These are phyloP conservation scores for Orchestia grillus DNA, from an alignment of 1,140 invertebrate species.

Conservation along the genomic window DNA sequence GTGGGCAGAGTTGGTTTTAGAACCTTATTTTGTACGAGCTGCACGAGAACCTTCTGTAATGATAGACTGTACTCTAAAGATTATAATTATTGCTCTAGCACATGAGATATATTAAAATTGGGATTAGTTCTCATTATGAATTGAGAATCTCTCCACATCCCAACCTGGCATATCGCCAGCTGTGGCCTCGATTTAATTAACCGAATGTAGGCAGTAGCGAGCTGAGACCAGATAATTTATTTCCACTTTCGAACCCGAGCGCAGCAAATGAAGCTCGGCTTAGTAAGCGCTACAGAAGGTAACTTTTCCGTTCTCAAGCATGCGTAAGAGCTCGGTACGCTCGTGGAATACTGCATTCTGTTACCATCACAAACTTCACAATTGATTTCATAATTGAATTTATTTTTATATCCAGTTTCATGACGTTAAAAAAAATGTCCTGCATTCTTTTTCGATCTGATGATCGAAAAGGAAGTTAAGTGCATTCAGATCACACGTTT, in stretches of 20 bases:
- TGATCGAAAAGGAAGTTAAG: no score
- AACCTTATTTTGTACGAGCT: background rate
- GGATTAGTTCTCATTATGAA: background rate
- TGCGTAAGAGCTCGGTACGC: no score
- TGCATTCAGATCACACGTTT: no score
- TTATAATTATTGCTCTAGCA: background rate
- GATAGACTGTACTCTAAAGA: background rate
- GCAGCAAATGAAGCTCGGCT: background rate
- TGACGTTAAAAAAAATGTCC: no score
- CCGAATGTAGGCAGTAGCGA: background rate
- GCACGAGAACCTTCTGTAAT: background rate
- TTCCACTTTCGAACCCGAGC: background rate
- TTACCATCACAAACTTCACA: no score
- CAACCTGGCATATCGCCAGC: background rate
- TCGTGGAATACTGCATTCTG: no score
- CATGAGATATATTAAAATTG: background rate
- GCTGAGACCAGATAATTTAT: background rate
- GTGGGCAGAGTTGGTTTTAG: no score
- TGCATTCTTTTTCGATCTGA: no score
- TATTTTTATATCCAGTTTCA: no score
- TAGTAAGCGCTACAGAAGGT: background rate
- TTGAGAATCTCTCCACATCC: background rate
- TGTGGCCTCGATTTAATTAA: background rate
- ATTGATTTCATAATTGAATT: no score
- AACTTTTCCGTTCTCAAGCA: background rate